Conservation (phyloP, 2,797 vertebrate species). For the Karalla daura region DNA sequence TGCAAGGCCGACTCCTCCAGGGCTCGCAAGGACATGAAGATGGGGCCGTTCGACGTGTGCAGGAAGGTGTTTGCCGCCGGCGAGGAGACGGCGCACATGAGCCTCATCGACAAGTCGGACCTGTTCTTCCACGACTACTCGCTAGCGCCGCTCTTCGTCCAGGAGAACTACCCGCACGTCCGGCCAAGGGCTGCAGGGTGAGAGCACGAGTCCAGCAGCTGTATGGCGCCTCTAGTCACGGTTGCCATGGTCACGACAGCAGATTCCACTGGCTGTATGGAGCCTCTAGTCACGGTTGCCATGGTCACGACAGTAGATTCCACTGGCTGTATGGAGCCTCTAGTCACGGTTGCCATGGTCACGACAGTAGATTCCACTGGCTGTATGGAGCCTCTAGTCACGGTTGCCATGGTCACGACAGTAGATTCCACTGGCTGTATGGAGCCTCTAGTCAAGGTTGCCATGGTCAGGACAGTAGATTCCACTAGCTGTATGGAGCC, state of each 20-base stretch:
- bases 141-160: slow-evolving; percentile 94
- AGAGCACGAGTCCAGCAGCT: slow-evolving; percentile 61
- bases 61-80: slow-evolving; percentile 91
- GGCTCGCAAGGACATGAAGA: slow-evolving; percentile 93
- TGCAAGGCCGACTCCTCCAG: slow-evolving; percentile 89
- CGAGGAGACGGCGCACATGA: slow-evolving; percentile 90
- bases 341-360: too few species aligned
- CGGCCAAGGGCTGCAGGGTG: slow-evolving; percentile 92
- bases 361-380: too few species aligned
- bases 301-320: too few species aligned
- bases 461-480: too few species aligned
- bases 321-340: too few species aligned
- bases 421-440: too few species aligned
- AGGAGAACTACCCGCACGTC: slow-evolving; percentile 95
- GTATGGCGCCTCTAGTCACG: not conserved
- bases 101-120: slow-evolving; percentile 94
- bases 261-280: not conserved
- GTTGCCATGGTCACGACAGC: too few species aligned
- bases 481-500: too few species aligned
- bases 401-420: too few species aligned
- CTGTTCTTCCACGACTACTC: slow-evolving; percentile 99
- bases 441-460: too few species aligned
- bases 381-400: too few species aligned
- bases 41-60: slow-evolving; percentile 97
- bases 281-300: too few species aligned